Base-by-base conservation (phyloP, 1,140 invertebrate species). In the Hyphantria cunea region DNA sequence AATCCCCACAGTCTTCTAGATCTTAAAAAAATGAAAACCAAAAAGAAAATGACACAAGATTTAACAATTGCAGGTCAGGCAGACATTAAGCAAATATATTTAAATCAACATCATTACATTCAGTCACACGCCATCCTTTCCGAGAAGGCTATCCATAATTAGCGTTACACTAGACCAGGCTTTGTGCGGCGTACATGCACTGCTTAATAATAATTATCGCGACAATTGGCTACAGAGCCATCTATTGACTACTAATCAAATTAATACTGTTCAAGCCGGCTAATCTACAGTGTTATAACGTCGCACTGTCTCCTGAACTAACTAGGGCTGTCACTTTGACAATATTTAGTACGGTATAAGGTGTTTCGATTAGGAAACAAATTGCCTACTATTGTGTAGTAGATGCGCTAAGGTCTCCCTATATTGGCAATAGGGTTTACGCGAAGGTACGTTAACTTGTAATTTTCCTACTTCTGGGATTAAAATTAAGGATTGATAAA, bases 191-290 rank as follows among this genome's bases (percentile, higher is more conserved):
- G 4, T 47, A 47, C 52, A 33, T 7, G 34, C 6, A 15, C 14
- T 48, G 55, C 44, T 58, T 58, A 58, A 45, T 58, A 58, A 58
- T 58, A 58, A 58, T 58, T 58, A 58, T 58, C 44, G 45, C 15
- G 45, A n/a, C 45, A 58, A 49, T 58, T 33, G 44, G 45, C 33
- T 15, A 37, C 59, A 54, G 65, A 55, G 47, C 70, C 70, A 68
- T 80, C 78, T 80, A 80, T 78, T 65, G 76, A 65, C 72, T 66
- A 75, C 74, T 81, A 81, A 82, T 82, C 80, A 78, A 68, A 55
- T 47, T 82, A 80, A 82, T 82, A 78, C 70, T 11, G 33, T 42
- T 49, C 71, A 72, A 82, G 75, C 73, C 64, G 61, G 60, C 66
- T 84, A 84, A 84, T 84, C 76, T 75, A n/a, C n/a, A 67, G 50